These are phyloP conservation scores for Penaeus vannamei DNA, from an alignment of 1,140 invertebrate species.

Conservation along the genomic window DNA sequence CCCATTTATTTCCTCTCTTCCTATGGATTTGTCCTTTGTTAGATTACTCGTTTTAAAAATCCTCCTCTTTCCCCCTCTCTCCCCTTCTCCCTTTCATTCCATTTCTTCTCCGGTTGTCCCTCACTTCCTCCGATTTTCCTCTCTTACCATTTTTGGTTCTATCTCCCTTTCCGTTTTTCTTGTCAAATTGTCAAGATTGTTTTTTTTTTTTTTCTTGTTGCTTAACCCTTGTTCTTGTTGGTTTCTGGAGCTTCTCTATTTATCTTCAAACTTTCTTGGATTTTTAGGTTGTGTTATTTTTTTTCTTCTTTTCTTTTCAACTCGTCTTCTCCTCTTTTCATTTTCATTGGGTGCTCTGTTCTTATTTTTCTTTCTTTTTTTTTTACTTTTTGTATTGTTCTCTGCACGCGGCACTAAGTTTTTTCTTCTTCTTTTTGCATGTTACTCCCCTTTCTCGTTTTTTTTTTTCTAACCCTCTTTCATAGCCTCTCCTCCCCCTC, in stretches of 20 bases:
- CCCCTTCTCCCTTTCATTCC: background rate
- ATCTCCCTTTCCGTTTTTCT: background rate
- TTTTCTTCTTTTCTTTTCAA: background rate
- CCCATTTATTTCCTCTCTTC: slow-evolving; percentile 6
- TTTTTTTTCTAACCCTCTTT: background rate
- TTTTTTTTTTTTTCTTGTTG: background rate
- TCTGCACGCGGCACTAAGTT: background rate
- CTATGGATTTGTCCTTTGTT: background rate
- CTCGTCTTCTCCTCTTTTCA: too few species aligned
- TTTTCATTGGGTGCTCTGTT: background rate
- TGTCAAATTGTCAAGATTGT: background rate
- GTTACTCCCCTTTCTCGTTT: background rate
- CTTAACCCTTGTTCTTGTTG: background rate
- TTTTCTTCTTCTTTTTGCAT: background rate
- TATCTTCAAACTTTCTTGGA: background rate
- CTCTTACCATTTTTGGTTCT: background rate
- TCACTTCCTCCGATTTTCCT: background rate
- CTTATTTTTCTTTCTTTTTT: background rate
- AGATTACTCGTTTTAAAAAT: background rate
- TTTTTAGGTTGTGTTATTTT: background rate
- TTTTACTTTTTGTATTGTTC: background rate
- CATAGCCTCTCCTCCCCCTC: background rate
- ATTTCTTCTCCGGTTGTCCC: background rate
- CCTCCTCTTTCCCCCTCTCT: background rate
- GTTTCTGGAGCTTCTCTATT: background rate